Conservation (phyloP, 2,797 vertebrate genomes). For the Catostomus latipinnis region DNA sequence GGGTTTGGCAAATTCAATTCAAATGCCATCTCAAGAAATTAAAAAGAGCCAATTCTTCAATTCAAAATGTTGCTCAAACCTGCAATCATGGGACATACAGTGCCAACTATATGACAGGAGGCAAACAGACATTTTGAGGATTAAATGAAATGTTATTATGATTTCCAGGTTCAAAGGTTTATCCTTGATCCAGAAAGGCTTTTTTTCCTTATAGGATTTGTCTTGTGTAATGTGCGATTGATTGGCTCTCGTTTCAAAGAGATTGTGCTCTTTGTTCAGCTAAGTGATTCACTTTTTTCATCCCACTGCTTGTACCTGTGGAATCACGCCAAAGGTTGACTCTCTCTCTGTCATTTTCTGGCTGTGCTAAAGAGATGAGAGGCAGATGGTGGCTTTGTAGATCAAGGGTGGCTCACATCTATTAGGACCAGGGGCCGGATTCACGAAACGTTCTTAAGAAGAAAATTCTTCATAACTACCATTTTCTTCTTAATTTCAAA, state of each 20-base stretch:
- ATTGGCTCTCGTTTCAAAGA: conserved; percentile 42
- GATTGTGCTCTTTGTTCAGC: conserved; percentile 35
- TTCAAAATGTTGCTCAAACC: too few species aligned
- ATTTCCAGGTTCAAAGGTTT: conserved; percentile 16
- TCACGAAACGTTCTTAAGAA: too few species aligned
- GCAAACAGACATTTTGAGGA: conserved; percentile 1
- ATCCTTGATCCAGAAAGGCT: conserved; percentile 6
- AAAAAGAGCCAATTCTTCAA: too few species aligned
- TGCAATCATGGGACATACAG: too few species aligned
- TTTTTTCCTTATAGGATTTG: conserved; percentile 25
- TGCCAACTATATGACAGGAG: not conserved
- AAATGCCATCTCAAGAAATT: too few species aligned
- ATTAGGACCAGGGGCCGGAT: not conserved
- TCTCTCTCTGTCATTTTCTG: conserved; percentile 12
- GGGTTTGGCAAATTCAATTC: too few species aligned
- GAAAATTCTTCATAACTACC: too few species aligned
- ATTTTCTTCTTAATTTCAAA: too few species aligned
- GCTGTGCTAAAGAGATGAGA: conserved; percentile 31
- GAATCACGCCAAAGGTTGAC: conserved; percentile 37
- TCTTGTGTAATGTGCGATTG: conserved; percentile 29
- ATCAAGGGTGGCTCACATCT: conserved; percentile 37
- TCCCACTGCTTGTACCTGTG: conserved; percentile 28
- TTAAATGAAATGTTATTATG: conserved; percentile 36
- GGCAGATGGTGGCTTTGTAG: conserved; percentile 33
- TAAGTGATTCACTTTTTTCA: conserved; percentile 30